phyloP scores from a whole-genome alignment of 2,797 vertebrate species.

The Odontamblyopus lacepedii region DNA sequence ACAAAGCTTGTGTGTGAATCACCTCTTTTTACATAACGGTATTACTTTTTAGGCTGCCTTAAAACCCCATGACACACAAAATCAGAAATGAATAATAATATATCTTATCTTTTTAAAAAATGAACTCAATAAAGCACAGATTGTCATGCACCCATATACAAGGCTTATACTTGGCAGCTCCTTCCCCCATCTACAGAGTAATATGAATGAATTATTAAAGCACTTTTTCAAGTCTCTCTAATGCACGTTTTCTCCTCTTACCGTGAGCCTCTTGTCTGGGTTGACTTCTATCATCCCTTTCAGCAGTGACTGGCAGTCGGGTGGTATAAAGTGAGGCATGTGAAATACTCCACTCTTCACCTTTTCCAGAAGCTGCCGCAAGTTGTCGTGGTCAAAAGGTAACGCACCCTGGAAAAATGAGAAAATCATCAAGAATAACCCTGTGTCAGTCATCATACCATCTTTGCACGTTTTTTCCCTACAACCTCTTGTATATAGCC shows the following conservation, averaged over 20 bases:
- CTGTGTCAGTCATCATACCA: too few species aligned
- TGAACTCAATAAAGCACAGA: not conserved
- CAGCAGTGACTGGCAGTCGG: constrained; percentile 86
- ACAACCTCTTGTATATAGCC: too few species aligned
- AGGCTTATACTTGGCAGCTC: not conserved
- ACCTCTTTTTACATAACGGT: not conserved
- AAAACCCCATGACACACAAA: not conserved
- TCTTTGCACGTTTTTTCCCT: too few species aligned
- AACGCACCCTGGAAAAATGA: constrained; percentile 81
- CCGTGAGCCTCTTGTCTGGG: constrained; percentile 88
- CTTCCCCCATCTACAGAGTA: not conserved
- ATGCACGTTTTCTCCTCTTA: constrained; percentile 55
- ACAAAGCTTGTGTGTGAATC: too few species aligned
- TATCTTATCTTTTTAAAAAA: not conserved
- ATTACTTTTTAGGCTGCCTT: not conserved
- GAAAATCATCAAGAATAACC: not conserved
- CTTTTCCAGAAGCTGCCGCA: constrained; percentile 91
- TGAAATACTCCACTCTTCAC: constrained; percentile 93
- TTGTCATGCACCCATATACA: not conserved
- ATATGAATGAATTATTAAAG: constrained; percentile 6
- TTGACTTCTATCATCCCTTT: constrained; percentile 92
- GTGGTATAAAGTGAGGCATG: constrained; percentile 93
- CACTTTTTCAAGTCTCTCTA: not conserved
- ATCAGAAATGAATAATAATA: not conserved
- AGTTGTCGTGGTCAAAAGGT: constrained; percentile 92